Conservation (phyloP, 1,140 invertebrate species). For the Melipona quadrifasciata region DNA sequence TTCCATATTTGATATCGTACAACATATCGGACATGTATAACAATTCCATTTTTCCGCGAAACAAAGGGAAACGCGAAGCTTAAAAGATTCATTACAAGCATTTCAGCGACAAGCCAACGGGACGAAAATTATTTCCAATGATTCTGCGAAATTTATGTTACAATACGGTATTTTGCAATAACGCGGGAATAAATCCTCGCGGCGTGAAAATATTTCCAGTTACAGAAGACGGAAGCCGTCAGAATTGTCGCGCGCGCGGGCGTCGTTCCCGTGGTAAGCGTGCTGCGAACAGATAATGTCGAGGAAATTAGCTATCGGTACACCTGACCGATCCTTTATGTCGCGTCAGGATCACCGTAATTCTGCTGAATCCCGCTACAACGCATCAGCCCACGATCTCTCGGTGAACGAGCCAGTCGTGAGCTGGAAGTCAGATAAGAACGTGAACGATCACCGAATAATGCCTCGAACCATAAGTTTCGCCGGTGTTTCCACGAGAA, state of each 20-base stretch:
- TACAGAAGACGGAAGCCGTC: background rate
- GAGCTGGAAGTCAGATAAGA: conserved; percentile 40
- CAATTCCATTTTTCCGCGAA: too few relatives aligned
- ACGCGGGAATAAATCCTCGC: too few relatives aligned
- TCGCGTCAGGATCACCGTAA: conserved; percentile 39
- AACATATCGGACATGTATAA: too few relatives aligned
- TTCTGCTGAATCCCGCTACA: conserved; percentile 38
- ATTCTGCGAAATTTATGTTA: too few relatives aligned
- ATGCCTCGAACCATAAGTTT: conserved; percentile 7
- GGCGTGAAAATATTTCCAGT: too few relatives aligned
- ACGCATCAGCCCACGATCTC: conserved; percentile 35
- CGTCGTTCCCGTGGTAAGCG: conserved; percentile 36
- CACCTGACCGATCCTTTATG: conserved; percentile 57
- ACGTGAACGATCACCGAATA: conserved; percentile 34
- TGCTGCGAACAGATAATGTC: conserved; percentile 59
- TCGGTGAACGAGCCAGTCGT: conserved; percentile 25
- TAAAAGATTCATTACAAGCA: too few relatives aligned
- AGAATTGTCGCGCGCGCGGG: background rate
- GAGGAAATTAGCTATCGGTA: conserved; percentile 55
- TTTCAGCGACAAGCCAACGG: too few relatives aligned
- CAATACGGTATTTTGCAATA: too few relatives aligned
- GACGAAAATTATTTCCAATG: too few relatives aligned
- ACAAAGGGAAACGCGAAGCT: too few relatives aligned
- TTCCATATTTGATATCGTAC: too few relatives aligned
- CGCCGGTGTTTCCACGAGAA: background rate